Evolutionary conservation across 2,888 invertebrate species (phyloP), one percentile per base, ranked within the genome.

Genomic region (Gymnosoma rotundatum): DNA sequence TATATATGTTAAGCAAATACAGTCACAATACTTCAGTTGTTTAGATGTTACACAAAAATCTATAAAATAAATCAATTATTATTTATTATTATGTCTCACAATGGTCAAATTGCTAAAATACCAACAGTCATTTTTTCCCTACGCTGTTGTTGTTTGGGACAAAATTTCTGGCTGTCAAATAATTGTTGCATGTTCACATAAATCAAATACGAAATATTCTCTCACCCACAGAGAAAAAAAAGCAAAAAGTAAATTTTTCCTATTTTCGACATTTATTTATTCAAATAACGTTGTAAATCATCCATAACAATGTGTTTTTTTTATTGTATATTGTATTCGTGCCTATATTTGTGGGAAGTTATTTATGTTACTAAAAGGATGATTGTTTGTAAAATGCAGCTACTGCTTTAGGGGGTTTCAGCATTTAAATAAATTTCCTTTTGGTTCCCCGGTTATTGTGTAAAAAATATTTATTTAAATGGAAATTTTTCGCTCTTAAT

Each of bases 301-400:
- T 56, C 9, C 20, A 45, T 10, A 18, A n/a, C n/a, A 21, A 20
- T 52, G 16, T 20, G 16, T 25, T 63, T 64, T 64, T 9, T 32
- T 12, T 58, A 16, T 54, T 36, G 21, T 36, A 6, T 8, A 5
- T 5, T 12, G 21, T 73, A 16, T 38, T 14, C 50, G 36, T 50
- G 21, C 38, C 25, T 12, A 12, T 25, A 0, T 69, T n/a, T 8
- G 2, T 10, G 4, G 58, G 7, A 16, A 48, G 16, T 72, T 61
- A 45, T 63, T 64, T 64, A 6, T 56, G 54, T 63, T 50, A 45
- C 3, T 20, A 56, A 45, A 42, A 64, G 6, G 21, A 25, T 21
- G 70, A 54, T 63, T 70, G 64, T 78, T 63, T 70, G 70, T 78
- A 58, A 72, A 42, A 45, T 0, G 21, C 50, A 79, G 50, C 10